phyloP scores from a whole-genome alignment of 2,797 vertebrate genomes.

The Pteronotus mesoamericanus region DNA sequence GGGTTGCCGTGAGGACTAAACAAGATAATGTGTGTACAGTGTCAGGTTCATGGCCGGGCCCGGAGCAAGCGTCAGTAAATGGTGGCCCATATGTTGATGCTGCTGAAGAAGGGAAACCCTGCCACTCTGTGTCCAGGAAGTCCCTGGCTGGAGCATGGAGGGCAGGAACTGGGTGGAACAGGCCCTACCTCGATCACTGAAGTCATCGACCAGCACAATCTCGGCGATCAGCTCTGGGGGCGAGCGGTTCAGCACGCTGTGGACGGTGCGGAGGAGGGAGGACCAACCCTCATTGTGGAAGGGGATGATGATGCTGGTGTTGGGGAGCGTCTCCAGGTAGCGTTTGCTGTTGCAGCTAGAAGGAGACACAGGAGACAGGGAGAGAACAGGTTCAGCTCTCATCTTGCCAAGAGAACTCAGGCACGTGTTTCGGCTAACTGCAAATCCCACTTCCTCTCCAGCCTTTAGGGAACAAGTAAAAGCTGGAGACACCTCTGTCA shows the following conservation, averaged over 20 bases:
- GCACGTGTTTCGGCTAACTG: fast-evolving
- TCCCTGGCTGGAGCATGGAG: fast-evolving
- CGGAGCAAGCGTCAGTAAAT: fast-evolving
- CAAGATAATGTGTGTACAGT: background rate
- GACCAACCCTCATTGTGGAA: conserved; percentile 99
- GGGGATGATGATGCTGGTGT: conserved; percentile 96
- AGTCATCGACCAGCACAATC: conserved; percentile 96
- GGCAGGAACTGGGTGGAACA: no score
- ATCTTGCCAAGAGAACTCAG: background rate
- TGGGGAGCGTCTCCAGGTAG: conserved; percentile 92
- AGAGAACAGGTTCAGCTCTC: background rate
- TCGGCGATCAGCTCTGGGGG: conserved; percentile 92
- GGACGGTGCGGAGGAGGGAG: conserved; percentile 94
- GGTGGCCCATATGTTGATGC: background rate
- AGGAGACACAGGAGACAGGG: conserved; percentile 30
- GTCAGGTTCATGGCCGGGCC: background rate
- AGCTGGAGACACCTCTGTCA: background rate
- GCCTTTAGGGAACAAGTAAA: background rate
- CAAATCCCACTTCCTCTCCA: background rate
- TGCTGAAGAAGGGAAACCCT: background rate
- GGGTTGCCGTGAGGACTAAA: background rate
- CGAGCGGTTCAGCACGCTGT: conserved; percentile 95
- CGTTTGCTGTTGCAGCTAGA: conserved; percentile 90
- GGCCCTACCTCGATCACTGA: conserved; percentile 94
- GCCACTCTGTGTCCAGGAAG: background rate